Evolutionary conservation across 2,797 vertebrate genomes (phyloP).

Genomic region (Syngnathus acus): DNA sequence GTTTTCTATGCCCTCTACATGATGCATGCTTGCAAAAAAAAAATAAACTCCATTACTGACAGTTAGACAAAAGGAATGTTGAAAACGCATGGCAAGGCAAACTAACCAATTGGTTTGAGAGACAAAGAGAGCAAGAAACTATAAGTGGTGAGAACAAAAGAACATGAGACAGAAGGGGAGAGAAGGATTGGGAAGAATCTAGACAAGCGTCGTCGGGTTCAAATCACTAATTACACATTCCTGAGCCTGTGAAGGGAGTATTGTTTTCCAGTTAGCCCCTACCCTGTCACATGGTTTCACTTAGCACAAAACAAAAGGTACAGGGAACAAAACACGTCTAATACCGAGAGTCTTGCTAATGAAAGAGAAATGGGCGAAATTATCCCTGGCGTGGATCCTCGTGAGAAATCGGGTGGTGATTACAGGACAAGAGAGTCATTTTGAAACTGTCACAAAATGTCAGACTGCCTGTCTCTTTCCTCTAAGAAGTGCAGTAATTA

Average conservation of each 20-base stretch:
- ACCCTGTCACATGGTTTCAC: constrained; percentile 71
- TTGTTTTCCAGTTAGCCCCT: constrained; percentile 69
- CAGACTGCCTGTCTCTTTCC: constrained; percentile 31
- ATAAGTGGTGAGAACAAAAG: constrained; percentile 52
- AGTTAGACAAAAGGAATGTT: constrained; percentile 36
- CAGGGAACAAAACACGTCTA: constrained; percentile 65
- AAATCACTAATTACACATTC: constrained; percentile 74
- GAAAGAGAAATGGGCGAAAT: constrained; percentile 69
- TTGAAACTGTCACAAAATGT: constrained; percentile 66
- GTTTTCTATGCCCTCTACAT: constrained; percentile 34
- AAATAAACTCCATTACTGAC: constrained; percentile 29
- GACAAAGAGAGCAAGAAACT: constrained; percentile 35
- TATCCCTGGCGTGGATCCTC: constrained; percentile 67
- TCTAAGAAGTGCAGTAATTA: constrained; percentile 24
- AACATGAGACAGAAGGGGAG: constrained; percentile 47
- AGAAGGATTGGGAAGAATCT: constrained; percentile 58
- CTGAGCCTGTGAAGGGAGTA: constrained; percentile 69
- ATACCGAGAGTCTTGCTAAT: constrained; percentile 63
- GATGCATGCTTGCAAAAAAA: constrained; percentile 31
- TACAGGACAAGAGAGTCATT: constrained; percentile 64
- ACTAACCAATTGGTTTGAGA: constrained; percentile 31
- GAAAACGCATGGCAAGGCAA: constrained; percentile 37
- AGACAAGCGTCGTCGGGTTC: constrained; percentile 55
- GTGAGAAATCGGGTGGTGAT: constrained; percentile 67
- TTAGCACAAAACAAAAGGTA: constrained; percentile 73